Base-by-base conservation (phyloP, 2,797 vertebrate genomes). In the Brachyrhaphis roseni region DNA sequence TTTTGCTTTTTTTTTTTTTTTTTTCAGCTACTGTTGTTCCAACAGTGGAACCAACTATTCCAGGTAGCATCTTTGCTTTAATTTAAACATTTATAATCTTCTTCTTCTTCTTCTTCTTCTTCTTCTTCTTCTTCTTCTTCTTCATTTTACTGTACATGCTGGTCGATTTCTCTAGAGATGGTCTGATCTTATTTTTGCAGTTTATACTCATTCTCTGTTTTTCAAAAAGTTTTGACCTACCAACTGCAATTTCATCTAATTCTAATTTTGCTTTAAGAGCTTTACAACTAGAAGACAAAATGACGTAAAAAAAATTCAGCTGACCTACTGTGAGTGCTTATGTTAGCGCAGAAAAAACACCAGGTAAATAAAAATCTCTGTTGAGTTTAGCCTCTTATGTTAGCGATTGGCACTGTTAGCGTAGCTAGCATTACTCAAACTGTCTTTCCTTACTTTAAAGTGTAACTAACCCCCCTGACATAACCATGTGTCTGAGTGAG, bases 41-140 rank as follows among this genome's bases (percentile, higher is more conserved):
- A 2, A 96, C 93, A 0, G 91, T 91, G 66, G 94, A 96, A 75
- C 94, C 97, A 20, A 18, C 81, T 20, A 49, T 86, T n/a, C 91
- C 96, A 95, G 97, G 97, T 98, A 94, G 92, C 43, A 23, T 1
- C 26, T 0, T 16, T 39, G 28, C 15, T 68, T 45, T n/a, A 43
- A 26, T 49, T 0, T 34, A 47, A 28, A 31, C 26, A 26, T 62
- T 59, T 59, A 2, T 10, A n/a, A 59, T 59, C 1, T 13, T 59
- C 11, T 23, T 55, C 23, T 34, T 66, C 8, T 39, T 39, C 15
- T 55, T 55, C 51, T 28, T 62, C 31, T 36, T 36, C 20, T 28
- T 62, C 31, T 36, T 36, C 20, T 28, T 62, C 31, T 36, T 36
- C 20, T n/a, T 59, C 1, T 13, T 59, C 11, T 28, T 62, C 31